These are phyloP conservation scores for Papio anubis DNA, from an alignment of 2,113 vertebrate species.

Conservation along the genomic window DNA sequence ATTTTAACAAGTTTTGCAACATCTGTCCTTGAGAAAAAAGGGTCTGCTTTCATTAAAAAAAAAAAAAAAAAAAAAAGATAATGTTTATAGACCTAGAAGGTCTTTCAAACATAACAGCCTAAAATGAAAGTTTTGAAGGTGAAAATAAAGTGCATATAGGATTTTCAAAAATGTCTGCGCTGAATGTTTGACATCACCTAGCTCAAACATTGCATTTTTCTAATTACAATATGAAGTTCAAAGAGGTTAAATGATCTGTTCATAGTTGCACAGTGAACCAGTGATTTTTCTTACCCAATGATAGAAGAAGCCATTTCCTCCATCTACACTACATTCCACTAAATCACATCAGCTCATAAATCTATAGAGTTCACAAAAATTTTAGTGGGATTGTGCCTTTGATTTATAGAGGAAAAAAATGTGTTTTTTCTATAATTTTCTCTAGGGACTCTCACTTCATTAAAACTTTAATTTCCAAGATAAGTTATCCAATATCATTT, in stretches of 20 bases:
- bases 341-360: not conserved
- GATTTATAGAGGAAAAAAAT: conserved; percentile 5
- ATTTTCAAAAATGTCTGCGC: not conserved
- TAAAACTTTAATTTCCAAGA: not conserved
- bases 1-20: not conserved
- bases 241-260: not conserved
- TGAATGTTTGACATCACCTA: not conserved
- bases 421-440: not conserved
- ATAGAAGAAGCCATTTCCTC: not conserved
- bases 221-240: not conserved
- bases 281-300: not conserved
- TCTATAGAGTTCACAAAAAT: not conserved
- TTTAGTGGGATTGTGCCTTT: not conserved
- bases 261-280: not conserved
- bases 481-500: not conserved
- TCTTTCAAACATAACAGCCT: not conserved
- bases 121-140: not conserved
- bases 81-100: not conserved
- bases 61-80: not conserved
- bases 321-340: not conserved
- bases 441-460: not conserved
- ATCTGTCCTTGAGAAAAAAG: not conserved
- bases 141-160: not conserved
- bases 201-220: not conserved
- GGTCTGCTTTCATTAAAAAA: not conserved